These are phyloP conservation scores for Gephyroberyx darwinii DNA, from an alignment of 2,797 vertebrate genomes.

Conservation along the genomic window DNA sequence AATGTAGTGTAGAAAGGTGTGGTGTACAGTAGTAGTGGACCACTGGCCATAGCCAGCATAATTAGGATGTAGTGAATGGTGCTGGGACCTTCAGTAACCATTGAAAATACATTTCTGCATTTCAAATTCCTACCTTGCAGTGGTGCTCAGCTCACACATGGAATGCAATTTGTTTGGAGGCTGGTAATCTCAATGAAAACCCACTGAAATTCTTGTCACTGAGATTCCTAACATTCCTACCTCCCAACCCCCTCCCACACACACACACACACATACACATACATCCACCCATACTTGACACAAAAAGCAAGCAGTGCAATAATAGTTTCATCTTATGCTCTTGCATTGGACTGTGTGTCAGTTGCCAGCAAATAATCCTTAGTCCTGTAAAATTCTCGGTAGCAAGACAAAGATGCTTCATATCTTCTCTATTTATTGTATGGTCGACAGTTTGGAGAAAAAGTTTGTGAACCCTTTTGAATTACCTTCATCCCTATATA, in stretches of 20 bases:
- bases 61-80: neutral
- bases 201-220: conserved; percentile 51
- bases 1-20: neutral
- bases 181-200: conserved; percentile 49
- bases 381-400: too few relatives aligned
- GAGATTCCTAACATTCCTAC: conserved; percentile 47
- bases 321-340: too few relatives aligned
- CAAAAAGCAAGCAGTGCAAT: conserved; percentile 13
- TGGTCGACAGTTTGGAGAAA: too few relatives aligned
- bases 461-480: too few relatives aligned
- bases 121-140: conserved; percentile 22
- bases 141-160: neutral
- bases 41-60: neutral
- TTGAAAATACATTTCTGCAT: conserved; percentile 1
- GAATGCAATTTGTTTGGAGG: conserved; percentile 46
- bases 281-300: conserved; percentile 1
- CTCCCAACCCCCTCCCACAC: conserved; percentile 27
- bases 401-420: too few relatives aligned
- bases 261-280: conserved; percentile 21
- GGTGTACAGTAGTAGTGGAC: too few relatives aligned
- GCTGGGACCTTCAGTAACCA: neutral
- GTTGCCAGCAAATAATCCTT: too few relatives aligned
- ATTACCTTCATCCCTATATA: too few relatives aligned
- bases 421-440: too few relatives aligned
- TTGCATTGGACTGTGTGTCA: too few relatives aligned